Evolutionary conservation across 1,140 invertebrate species (phyloP).

Genomic region (Zaprionus lachaisei): DNA sequence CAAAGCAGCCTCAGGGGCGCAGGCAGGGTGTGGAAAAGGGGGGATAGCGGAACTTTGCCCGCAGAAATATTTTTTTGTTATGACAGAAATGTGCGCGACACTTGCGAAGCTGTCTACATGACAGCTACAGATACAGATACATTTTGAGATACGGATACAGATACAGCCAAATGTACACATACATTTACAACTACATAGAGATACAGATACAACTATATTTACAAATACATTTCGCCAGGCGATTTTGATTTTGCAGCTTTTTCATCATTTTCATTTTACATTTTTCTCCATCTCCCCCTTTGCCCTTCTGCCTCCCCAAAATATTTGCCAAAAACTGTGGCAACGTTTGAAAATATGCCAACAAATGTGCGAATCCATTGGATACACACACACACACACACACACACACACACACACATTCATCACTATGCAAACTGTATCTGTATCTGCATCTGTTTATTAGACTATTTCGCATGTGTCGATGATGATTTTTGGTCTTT

Average conservation of each 20-base stretch:
- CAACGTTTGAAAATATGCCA: constrained; percentile 52
- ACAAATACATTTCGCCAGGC: background rate
- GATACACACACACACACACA: constrained; percentile 14
- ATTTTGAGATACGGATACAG: background rate
- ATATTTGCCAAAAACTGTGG: constrained; percentile 72
- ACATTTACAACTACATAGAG: background rate
- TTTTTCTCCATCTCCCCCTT: background rate
- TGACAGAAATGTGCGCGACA: constrained; percentile 73
- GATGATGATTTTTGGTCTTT: constrained; percentile 37
- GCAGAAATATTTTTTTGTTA: constrained; percentile 75
- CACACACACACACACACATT: constrained; percentile 3
- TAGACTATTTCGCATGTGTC: constrained; percentile 33
- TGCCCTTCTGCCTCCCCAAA: constrained; percentile 15
- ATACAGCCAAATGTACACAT: background rate
- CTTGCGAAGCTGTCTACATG: constrained; percentile 39
- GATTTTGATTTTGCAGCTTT: constrained; percentile 39
- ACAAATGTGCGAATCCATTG: constrained; percentile 42
- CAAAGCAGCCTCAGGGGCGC: constrained; percentile 9
- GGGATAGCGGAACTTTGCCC: background rate
- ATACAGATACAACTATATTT: background rate
- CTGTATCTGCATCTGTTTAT: constrained; percentile 35
- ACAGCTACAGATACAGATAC: constrained; percentile 4
- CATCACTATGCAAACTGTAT: constrained; percentile 9
- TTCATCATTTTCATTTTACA: constrained; percentile 48
- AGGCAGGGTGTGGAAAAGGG: background rate